A percentile compares a stretch with the other conserved stretches of the same genome.
Conservation (phyloP, 2,797 vertebrate species). For the Hipposideros larvatus region DNA sequence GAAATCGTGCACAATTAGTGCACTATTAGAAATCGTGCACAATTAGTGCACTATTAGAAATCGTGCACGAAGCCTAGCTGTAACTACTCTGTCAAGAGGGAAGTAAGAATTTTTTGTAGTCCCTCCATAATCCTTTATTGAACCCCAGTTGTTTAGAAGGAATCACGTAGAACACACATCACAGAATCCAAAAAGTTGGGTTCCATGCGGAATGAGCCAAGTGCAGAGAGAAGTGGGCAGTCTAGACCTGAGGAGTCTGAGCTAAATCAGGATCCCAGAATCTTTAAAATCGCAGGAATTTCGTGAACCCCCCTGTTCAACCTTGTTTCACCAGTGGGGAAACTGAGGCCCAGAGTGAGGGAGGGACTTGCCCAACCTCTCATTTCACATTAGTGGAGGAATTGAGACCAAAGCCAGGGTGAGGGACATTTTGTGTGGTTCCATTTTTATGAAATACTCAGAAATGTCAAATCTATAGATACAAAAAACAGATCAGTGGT, state of each 20-base stretch:
- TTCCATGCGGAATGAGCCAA: neutral
- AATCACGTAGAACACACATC: rapidly evolving
- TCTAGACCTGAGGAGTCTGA: neutral
- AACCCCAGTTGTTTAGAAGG: neutral
- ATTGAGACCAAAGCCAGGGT: neutral
- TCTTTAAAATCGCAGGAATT: neutral
- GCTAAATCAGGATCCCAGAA: neutral
- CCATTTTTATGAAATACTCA: neutral
- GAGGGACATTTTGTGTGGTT: neutral
- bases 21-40: neutral
- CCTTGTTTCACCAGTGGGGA: neutral
- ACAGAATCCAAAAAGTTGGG: neutral
- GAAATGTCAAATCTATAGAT: neutral
- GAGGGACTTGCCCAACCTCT: neutral
- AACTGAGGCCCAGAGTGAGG: neutral
- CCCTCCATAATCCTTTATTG: neutral
- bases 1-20: neutral
- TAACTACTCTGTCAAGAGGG: neutral
- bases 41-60: neutral
- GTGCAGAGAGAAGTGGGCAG: neutral
- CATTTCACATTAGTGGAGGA: neutral
- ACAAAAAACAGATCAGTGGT: neutral
- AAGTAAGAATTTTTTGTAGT: neutral
- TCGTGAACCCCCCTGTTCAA: neutral
- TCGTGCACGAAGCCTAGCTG: neutral